Percentiles rank a stretch among this genome's conserved stretches.
Conservation (phyloP, 2,797 vertebrate genomes). For the Megaceryle alcyon region DNA sequence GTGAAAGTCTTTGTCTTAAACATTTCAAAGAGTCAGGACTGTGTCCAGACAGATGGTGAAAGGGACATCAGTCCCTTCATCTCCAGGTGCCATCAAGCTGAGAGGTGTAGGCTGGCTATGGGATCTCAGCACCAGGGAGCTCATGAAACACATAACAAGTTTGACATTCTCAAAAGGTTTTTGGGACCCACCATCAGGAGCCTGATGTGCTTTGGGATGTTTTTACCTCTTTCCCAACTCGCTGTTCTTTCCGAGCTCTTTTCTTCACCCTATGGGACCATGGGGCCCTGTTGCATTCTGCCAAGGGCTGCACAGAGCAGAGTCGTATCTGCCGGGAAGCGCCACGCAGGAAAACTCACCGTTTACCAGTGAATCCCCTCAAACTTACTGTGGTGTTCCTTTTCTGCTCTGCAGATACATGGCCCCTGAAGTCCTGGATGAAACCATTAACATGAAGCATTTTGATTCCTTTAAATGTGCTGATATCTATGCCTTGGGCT, state of each 20-base stretch:
- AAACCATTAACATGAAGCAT: constrained; percentile 99
- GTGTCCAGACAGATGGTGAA: background rate
- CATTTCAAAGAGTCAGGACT: background rate
- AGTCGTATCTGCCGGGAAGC: background rate
- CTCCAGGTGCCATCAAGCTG: background rate
- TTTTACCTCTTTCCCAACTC: background rate
- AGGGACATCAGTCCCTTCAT: background rate
- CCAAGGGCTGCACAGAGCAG: background rate
- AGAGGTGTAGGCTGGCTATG: background rate
- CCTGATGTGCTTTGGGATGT: background rate
- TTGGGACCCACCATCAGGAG: background rate
- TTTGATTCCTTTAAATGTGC: constrained; percentile 99
- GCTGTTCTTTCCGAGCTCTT: background rate
- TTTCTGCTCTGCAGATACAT: constrained; percentile 86
- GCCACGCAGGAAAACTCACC: background rate
- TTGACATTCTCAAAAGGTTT: background rate
- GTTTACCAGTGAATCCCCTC: background rate
- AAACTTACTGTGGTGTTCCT: background rate
- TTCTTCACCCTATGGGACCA: rapidly evolving
- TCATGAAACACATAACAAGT: background rate
- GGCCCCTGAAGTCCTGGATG: constrained; percentile 98
- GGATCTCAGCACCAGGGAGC: background rate
- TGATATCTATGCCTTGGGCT: constrained; percentile 94
- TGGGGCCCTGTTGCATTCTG: background rate
- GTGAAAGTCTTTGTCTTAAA: background rate